These are phyloP conservation scores for Patella caerulea DNA, from an alignment of 2,888 invertebrate genomes.

Conservation along the genomic window DNA sequence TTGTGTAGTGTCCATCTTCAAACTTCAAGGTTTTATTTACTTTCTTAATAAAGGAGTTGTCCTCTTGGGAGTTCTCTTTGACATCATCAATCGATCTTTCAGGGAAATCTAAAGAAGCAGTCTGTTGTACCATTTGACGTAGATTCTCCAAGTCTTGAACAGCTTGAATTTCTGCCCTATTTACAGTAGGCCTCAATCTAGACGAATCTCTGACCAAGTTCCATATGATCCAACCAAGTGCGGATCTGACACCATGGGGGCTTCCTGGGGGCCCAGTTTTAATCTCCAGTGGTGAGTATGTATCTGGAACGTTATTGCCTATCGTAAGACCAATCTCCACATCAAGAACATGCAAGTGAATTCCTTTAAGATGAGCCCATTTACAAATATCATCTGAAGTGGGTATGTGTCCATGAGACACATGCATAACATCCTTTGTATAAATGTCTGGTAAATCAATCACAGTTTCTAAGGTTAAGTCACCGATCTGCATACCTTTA, in stretches of 20 bases:
- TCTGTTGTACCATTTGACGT: constrained; percentile 10
- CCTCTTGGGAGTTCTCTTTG: constrained; percentile 21
- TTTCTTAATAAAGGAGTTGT: constrained; percentile 18
- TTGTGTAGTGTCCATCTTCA: constrained; percentile 22
- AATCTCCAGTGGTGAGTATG: constrained; percentile 23
- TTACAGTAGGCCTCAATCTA: background rate
- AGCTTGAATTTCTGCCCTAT: background rate
- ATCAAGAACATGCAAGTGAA: constrained; percentile 14
- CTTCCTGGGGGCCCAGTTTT: constrained; percentile 23
- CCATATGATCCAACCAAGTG: constrained; percentile 29
- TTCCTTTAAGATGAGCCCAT: constrained; percentile 19
- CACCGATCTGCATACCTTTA: constrained; percentile 11
- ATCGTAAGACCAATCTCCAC: constrained; percentile 22
- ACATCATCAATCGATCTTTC: constrained; percentile 17
- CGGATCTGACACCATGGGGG: constrained; percentile 21
- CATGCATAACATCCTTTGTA: constrained; percentile 19
- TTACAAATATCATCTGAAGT: constrained; percentile 17
- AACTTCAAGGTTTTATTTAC: constrained; percentile 10
- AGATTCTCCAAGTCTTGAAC: constrained; percentile 13
- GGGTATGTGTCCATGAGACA: constrained; percentile 20
- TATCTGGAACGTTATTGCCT: constrained; percentile 21
- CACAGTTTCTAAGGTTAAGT: background rate
- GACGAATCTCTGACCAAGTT: constrained; percentile 8
- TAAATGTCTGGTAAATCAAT: constrained; percentile 16
- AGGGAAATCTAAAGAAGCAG: constrained; percentile 21